A percentile compares a stretch with the other conserved stretches of the same genome.
Conservation (phyloP, 2,113 vertebrate species). For the Aphyosemion australe region DNA sequence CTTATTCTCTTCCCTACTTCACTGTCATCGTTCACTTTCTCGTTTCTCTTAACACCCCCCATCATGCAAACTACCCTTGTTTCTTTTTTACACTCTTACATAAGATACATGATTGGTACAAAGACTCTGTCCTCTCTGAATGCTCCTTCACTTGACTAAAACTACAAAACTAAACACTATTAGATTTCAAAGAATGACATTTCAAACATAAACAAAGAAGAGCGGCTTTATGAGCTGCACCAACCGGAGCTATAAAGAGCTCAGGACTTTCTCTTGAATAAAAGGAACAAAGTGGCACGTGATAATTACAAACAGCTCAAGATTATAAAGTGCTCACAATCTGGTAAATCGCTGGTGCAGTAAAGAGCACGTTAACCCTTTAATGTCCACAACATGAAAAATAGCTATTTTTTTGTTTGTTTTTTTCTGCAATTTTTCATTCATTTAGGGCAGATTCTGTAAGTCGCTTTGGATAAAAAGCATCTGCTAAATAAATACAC, state of each 20-base stretch:
- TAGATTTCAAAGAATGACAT: background rate
- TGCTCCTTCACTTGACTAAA: background rate
- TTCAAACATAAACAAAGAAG: background rate
- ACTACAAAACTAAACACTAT: background rate
- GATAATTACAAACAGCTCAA: background rate
- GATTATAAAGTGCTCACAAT: background rate
- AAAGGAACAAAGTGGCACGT: background rate
- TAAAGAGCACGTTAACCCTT: background rate
- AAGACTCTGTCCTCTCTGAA: slow-evolving; percentile 12
- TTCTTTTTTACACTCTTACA: slow-evolving; percentile 36
- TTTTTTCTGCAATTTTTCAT: too few species aligned
- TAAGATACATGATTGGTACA: slow-evolving; percentile 37
- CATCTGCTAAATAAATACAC: too few species aligned
- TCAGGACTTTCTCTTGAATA: background rate
- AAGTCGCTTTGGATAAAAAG: too few species aligned
- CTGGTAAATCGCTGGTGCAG: background rate
- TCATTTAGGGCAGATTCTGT: too few species aligned
- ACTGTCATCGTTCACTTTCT: slow-evolving; percentile 9
- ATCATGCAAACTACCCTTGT: slow-evolving; percentile 18
- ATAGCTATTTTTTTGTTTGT: too few species aligned
- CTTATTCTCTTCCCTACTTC: slow-evolving; percentile 21
- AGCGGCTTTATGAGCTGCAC: background rate
- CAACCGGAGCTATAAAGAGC: too few species aligned
- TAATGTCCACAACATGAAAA: too few species aligned
- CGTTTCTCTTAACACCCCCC: slow-evolving; percentile 15